Percentiles rank a stretch among this genome's conserved stretches.
Evolutionary conservation across 2,797 vertebrate species (phyloP).

Genomic region (Typhlichthys subterraneus): DNA sequence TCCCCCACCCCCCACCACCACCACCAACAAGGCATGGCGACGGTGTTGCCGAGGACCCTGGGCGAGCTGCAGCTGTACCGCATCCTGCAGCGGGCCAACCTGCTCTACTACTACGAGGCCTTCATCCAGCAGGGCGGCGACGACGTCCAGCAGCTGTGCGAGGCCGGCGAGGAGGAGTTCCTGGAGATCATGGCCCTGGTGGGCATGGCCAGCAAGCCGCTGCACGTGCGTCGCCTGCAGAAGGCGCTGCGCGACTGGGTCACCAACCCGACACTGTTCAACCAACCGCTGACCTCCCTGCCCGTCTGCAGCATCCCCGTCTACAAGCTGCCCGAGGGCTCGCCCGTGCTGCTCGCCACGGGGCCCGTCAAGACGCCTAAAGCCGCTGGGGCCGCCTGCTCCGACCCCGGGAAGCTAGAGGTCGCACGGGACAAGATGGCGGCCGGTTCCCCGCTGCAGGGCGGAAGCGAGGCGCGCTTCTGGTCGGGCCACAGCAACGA

Average conservation of each 20-base stretch:
- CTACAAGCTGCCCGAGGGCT: slow-evolving; percentile 93
- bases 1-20: background rate
- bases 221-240: slow-evolving; percentile 94
- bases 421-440: slow-evolving; percentile 71
- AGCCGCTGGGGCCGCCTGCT: slow-evolving; percentile 81
- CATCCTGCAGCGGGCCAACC: slow-evolving; percentile 94
- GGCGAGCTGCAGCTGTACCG: slow-evolving; percentile 97
- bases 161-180: slow-evolving; percentile 97
- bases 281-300: slow-evolving; percentile 93
- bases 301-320: slow-evolving; percentile 98
- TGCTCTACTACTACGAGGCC: slow-evolving; percentile 97
- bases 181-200: slow-evolving; percentile 98
- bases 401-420: slow-evolving; percentile 82
- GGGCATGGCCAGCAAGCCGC: slow-evolving; percentile 98
- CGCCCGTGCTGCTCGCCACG: slow-evolving; percentile 79
- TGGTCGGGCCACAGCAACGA: slow-evolving; percentile 92
- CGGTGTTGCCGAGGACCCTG: slow-evolving; percentile 93
- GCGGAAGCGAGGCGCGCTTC: slow-evolving; percentile 79
- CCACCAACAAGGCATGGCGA: slow-evolving; percentile 85
- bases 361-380: slow-evolving; percentile 86
- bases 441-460: slow-evolving; percentile 71
- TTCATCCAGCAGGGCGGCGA: slow-evolving; percentile 99
- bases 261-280: slow-evolving; percentile 95
- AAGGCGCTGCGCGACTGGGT: slow-evolving; percentile 98
- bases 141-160: slow-evolving; percentile 97